Evolutionary conservation across 1,140 invertebrate genomes (phyloP).

Genomic region (Pogonomyrmex californicus): DNA sequence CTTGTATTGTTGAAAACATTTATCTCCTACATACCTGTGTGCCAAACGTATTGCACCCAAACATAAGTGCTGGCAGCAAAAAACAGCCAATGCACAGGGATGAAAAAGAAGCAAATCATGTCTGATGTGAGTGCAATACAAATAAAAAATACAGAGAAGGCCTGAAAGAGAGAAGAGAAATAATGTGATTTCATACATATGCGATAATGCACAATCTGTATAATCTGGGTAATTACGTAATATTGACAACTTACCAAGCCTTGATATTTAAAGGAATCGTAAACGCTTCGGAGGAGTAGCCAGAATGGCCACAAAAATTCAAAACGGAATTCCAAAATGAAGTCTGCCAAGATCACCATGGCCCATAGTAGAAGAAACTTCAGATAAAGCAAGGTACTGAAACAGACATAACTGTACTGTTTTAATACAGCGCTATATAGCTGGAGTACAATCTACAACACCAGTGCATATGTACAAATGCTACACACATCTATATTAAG

Average conservation of each 20-base stretch:
- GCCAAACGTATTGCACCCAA: constrained; percentile 99
- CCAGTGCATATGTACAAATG: too few relatives aligned
- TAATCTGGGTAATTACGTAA: not conserved
- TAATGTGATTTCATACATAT: constrained; percentile 86
- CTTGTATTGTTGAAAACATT: not conserved
- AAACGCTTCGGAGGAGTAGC: constrained; percentile 97
- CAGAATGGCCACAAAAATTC: constrained; percentile 99
- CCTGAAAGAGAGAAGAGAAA: constrained; percentile 90
- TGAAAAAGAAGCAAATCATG: constrained; percentile 99
- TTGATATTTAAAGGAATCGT: constrained; percentile 99
- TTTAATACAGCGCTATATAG: not conserved
- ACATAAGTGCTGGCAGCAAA: constrained; percentile 99
- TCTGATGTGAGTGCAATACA: constrained; percentile 99
- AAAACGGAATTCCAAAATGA: constrained; percentile 99
- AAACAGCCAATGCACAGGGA: constrained; percentile 99
- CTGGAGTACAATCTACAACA: not conserved
- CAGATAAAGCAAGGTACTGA: constrained; percentile 97
- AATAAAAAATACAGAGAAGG: constrained; percentile 99
- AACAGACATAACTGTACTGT: constrained; percentile 84
- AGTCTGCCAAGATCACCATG: constrained; percentile 97
- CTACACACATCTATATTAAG: not conserved
- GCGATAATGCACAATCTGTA: constrained; percentile 85
- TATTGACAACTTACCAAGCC: constrained; percentile 95
- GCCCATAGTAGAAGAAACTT: constrained; percentile 99
- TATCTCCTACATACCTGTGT: constrained; percentile 92